Evolutionary conservation across 2,113 vertebrate species (phyloP).

Genomic region (Micromys minutus): DNA sequence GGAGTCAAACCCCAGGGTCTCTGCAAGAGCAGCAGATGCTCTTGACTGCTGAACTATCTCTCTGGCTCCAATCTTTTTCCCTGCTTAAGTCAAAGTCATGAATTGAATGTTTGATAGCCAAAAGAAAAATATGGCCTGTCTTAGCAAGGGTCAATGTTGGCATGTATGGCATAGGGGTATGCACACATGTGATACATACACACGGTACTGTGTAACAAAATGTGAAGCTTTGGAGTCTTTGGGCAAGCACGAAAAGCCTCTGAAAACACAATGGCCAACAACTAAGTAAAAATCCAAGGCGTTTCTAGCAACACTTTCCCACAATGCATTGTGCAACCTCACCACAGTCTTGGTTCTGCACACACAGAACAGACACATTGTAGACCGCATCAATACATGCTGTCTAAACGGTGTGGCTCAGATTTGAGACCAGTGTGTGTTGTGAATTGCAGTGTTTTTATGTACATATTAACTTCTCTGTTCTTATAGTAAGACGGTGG

Average conservation of each 20-base stretch:
- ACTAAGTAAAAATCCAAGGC: neutral
- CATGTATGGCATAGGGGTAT: neutral
- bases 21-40: neutral
- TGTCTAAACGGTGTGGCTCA: neutral
- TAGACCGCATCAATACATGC: neutral
- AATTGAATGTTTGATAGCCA: neutral
- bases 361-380: too few species aligned
- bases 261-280: neutral
- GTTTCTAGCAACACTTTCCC: neutral
- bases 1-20: neutral
- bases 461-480: neutral
- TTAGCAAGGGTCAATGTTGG: neutral
- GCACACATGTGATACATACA: neutral
- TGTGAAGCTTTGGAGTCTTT: neutral
- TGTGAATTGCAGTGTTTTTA: neutral
- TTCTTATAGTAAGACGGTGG: neutral
- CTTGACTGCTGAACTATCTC: neutral
- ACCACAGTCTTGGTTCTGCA: neutral
- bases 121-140: conserved; percentile 1
- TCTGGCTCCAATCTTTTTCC: neutral
- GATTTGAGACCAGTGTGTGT: neutral
- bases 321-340: neutral
- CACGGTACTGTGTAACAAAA: neutral
- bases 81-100: neutral
- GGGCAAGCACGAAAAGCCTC: neutral